phyloP scores from a whole-genome alignment of 2,888 invertebrate genomes.

The Neoitamus cyanurus region DNA sequence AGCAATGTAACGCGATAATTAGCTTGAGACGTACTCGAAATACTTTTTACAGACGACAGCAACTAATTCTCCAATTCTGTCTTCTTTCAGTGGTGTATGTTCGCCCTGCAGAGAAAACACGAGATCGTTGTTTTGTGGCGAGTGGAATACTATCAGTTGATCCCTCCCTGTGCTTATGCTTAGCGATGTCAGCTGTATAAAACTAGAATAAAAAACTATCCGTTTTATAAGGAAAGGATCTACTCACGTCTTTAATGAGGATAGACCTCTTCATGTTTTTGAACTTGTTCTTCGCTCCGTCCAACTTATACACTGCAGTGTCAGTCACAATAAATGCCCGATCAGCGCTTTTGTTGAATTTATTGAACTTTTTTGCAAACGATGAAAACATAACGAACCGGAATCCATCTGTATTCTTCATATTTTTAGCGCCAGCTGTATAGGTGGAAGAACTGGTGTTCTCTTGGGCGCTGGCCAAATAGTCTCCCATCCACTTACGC shows the following conservation, averaged over 20 bases:
- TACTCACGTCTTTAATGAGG: slow-evolving; percentile 76
- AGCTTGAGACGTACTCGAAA: slow-evolving; percentile 75
- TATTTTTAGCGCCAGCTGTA: slow-evolving; percentile 74
- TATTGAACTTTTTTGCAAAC: slow-evolving; percentile 65
- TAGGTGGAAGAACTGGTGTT: slow-evolving; percentile 76
- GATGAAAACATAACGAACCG: slow-evolving; percentile 67
- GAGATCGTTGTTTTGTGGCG: slow-evolving; percentile 89
- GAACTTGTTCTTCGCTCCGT: slow-evolving; percentile 79
- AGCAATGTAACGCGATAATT: not conserved
- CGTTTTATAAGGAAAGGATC: not conserved
- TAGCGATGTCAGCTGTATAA: slow-evolving; percentile 78
- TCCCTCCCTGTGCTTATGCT: slow-evolving; percentile 88
- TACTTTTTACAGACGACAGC: slow-evolving; percentile 83
- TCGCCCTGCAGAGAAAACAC: slow-evolving; percentile 78
- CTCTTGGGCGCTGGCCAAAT: slow-evolving; percentile 75
- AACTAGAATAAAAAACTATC: slow-evolving; percentile 29
- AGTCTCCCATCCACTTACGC: slow-evolving; percentile 87
- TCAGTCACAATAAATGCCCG: slow-evolving; percentile 91
- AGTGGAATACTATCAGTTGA: slow-evolving; percentile 88
- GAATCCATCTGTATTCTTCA: slow-evolving; percentile 77
- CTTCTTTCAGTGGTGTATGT: slow-evolving; percentile 68
- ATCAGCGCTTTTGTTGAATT: slow-evolving; percentile 83
- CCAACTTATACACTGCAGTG: slow-evolving; percentile 85
- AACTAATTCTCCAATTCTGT: slow-evolving; percentile 87
- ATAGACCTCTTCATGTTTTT: slow-evolving; percentile 89